Evolutionary conservation across 2,797 vertebrate species (phyloP), one percentile per base, ranked within the genome.

Genomic region (Eupleurogrammus muticus): DNA sequence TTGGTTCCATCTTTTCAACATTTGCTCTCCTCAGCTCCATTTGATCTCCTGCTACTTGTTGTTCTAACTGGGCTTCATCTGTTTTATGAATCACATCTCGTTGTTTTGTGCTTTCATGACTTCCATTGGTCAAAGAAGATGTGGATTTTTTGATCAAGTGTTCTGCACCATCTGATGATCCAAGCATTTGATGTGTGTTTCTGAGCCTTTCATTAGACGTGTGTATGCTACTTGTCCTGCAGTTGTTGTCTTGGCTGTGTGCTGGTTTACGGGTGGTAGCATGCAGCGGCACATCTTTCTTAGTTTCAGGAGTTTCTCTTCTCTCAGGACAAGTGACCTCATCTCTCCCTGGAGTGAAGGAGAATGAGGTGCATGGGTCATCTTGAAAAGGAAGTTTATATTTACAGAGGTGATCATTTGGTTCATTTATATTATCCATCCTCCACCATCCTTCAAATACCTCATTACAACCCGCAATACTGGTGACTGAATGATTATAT

Each of bases 151-250:
- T 67, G 16, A 62, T 70, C 13, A 12, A 54, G 38, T 21, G 13
- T 36, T 32, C 49, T 63, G 28, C 48, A 47, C 16, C 17, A 42
- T 67, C 24, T 50, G 52, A 63, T 73, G 52, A 44, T 44, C 14
- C 16, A 52, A 64, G 8, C 1, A 4, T 56, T 24, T 44, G 42
- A 51, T 44, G 64, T 47, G 38, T n/a, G 3, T 61, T 59, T 53
- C 66, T 53, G 21, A 50, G 19, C 53, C 35, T 75, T 75, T 75
- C 74, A 83, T 60, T 21, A 42, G 24, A 69, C 17, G 12, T 42
- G 14, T 55, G 28, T 17, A 47, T 14, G 9, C 19, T 6, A 14
- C 23, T 44, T 50, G 38, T 38, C 53, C 8, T 46, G 16, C 38
- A 21, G 59, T 40, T 8, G 48, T 16, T 40, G 34, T 57, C 47